phyloP scores from a whole-genome alignment of 2,113 vertebrate species.

The Nasalis larvatus region DNA sequence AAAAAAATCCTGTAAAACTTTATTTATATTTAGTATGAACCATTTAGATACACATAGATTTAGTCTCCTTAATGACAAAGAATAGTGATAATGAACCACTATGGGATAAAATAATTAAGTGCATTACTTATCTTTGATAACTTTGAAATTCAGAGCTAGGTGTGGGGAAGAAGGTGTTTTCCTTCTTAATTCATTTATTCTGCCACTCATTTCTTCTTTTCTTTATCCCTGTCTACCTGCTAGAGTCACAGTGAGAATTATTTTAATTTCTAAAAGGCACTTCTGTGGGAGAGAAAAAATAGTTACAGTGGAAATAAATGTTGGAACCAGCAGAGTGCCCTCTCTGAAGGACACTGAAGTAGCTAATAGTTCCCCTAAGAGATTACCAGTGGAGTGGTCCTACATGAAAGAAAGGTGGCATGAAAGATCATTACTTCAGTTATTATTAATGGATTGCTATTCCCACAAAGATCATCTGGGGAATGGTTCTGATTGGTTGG shows the following conservation, averaged over 20 bases:
- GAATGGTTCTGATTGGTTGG: constrained; percentile 63
- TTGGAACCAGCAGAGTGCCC: constrained; percentile 67
- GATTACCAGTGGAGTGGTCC: constrained; percentile 72
- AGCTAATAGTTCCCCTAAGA: constrained; percentile 75
- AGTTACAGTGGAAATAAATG: constrained; percentile 64
- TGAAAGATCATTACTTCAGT: constrained; percentile 75
- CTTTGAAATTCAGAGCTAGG: constrained; percentile 27
- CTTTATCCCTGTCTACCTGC: neutral
- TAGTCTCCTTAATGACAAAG: constrained; percentile 7
- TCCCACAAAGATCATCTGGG: constrained; percentile 69
- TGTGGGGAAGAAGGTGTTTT: neutral
- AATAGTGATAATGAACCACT: neutral
- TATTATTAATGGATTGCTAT: constrained; percentile 79
- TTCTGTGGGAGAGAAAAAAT: constrained; percentile 52
- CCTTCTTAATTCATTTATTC: constrained; percentile 45
- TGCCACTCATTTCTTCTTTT: constrained; percentile 49
- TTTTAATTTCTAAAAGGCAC: constrained; percentile 77
- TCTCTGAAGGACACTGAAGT: constrained; percentile 75
- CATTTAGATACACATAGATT: constrained; percentile 23
- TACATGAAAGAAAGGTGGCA: constrained; percentile 71
- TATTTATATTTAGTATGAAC: neutral
- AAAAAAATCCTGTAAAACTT: neutral
- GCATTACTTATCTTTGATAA: neutral
- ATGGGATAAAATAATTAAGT: neutral
- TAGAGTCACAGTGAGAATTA: constrained; percentile 60